Base-by-base conservation (phyloP, 2,888 invertebrate genomes). In the Leptura quadrifasciata region DNA sequence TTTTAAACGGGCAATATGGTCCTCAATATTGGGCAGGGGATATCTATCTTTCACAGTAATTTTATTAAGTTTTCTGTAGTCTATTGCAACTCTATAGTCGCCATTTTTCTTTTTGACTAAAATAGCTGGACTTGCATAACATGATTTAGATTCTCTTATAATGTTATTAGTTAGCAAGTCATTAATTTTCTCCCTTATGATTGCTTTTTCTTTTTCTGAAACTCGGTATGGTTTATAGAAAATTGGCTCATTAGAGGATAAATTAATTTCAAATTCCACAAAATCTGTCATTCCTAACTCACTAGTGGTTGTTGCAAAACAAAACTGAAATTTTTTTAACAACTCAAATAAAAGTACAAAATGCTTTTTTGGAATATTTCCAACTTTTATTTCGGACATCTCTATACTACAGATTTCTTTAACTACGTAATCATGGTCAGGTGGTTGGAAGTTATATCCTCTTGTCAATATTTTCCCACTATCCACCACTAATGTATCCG, bases 11-110 rank as follows among this genome's bases (percentile, higher is more conserved):
- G 81, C 79, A 35, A 86, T 61, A 20, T 84, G 81, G 68, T 88
- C 87, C 17, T 85, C 82, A 6, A 87, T 83, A 39, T 81, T 68
- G 0, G 86, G 85, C 6, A 87, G 55, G 0, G 87, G 86, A 71
- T 85, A 85, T 6, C 82, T 58, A 72, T 87, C 85, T 2, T 84
- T 83, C 6, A 83, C 75, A 0, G 86, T 87, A 2, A 79, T 77
- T 2, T 65, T 60, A 74, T 88, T 89, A 4, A 88, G 68, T 21
- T 61, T 67, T 8, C 87, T 67, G 35, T 82, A 88, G 63, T 85
- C 85, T 0, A 85, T 68, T 21, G 77, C 80, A 8, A 86, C 12
- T 12, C 83, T 58, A 8, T 77, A 20, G 18, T 83, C 79, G 1
- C 80, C 83, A 18, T 80, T 79, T 55, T 84, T 84, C 69, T 85